Percentiles rank a stretch among this genome's conserved stretches.
Evolutionary conservation across 2,888 invertebrate species (phyloP).

Genomic region (Xanthorhoe designata): DNA sequence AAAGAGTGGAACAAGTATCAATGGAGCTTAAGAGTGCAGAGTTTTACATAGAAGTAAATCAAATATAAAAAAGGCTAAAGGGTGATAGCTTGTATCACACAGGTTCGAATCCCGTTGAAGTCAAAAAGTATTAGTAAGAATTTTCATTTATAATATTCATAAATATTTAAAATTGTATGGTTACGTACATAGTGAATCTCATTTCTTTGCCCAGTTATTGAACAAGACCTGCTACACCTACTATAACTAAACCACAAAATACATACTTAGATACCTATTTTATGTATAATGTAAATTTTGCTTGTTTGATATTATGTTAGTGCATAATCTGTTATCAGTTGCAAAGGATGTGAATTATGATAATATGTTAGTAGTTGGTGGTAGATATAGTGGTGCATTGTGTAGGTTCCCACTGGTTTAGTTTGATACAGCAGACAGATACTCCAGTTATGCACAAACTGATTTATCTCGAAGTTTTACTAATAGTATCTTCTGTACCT

Average conservation of each 20-base stretch:
- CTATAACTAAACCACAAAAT: background rate
- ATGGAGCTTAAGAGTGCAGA: no score
- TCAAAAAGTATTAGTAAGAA: no score
- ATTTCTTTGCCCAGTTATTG: background rate
- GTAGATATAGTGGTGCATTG: conserved; percentile 9
- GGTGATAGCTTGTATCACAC: no score
- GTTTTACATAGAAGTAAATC: no score
- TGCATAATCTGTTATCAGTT: conserved; percentile 14
- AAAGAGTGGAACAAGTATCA: no score
- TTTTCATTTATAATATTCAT: no score
- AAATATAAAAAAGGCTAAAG: no score
- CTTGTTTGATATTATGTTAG: background rate
- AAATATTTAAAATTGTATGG: no score
- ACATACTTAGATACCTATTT: background rate
- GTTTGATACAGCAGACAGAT: background rate
- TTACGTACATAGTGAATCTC: background rate
- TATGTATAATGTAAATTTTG: background rate
- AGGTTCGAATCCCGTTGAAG: no score
- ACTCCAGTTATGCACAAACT: background rate
- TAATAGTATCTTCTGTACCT: conserved; percentile 20
- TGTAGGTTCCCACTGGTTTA: background rate
- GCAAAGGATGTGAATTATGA: conserved; percentile 18
- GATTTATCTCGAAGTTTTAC: conserved; percentile 4
- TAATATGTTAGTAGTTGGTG: background rate
- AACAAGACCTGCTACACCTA: background rate